phyloP scores from a whole-genome alignment of 1,140 invertebrate species.

The Neelides sp. region DNA sequence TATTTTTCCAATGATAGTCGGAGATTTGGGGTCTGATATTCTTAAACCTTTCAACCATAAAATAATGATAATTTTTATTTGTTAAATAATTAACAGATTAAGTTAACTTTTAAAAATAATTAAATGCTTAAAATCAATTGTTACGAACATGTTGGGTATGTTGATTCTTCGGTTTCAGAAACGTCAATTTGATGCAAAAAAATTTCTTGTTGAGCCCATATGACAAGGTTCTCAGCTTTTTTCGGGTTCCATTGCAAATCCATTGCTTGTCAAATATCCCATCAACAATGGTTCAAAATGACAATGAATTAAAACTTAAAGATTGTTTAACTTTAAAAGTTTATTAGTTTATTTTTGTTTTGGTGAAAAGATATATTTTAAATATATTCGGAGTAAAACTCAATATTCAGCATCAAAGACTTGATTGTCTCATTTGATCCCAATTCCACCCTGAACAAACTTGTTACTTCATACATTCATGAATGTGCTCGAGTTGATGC shows the following conservation, averaged over 20 bases:
- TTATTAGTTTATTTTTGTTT: background rate
- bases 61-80: slow-evolving; percentile 20
- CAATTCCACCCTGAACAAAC: too few species aligned
- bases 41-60: slow-evolving; percentile 44
- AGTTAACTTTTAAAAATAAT: slow-evolving; percentile 13
- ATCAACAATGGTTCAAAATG: background rate
- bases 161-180: slow-evolving; percentile 18
- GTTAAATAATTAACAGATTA: slow-evolving; percentile 16
- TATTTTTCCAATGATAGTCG: slow-evolving; percentile 52
- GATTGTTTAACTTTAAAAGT: background rate
- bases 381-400: background rate
- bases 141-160: slow-evolving; percentile 22
- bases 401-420: background rate
- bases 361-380: background rate
- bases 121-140: background rate
- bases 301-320: background rate
- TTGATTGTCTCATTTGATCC: too few species aligned
- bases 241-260: slow-evolving; percentile 71
- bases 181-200: slow-evolving; percentile 60
- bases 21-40: slow-evolving; percentile 51
- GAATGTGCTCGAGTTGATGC: too few species aligned
- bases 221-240: slow-evolving; percentile 63
- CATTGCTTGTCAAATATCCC: slow-evolving; percentile 32
- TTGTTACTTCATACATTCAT: too few species aligned
- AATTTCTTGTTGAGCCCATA: slow-evolving; percentile 72